A percentile compares a stretch with the other conserved stretches of the same genome.
Evolutionary conservation across 2,113 vertebrate genomes (phyloP).

Genomic region (Phaetusa simplex): DNA sequence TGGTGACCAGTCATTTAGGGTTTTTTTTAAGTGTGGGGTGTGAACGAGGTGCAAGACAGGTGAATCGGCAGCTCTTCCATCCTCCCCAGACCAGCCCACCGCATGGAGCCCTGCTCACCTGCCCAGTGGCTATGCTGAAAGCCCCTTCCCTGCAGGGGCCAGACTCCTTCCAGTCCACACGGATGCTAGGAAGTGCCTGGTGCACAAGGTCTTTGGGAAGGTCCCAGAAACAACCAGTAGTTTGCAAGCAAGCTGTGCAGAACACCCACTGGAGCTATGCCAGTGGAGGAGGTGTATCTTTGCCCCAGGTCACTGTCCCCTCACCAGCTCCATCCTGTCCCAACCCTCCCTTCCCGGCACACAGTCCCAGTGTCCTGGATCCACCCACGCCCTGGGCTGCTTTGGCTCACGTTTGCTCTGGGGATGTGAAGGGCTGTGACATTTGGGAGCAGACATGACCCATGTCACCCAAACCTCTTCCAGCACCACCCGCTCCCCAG

Average conservation of each 20-base stretch:
- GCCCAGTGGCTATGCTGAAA: not conserved
- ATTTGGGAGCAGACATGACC: not conserved
- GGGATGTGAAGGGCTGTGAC: not conserved
- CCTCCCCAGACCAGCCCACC: not conserved
- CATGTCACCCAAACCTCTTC: not conserved
- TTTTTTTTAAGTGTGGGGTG: not conserved
- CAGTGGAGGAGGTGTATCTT: not conserved
- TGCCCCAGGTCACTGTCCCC: not conserved
- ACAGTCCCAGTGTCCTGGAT: not conserved
- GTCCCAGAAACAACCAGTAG: not conserved
- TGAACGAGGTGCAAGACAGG: not conserved
- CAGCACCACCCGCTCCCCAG: not conserved
- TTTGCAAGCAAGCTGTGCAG: not conserved
- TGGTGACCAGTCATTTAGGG: not conserved
- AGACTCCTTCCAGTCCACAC: not conserved
- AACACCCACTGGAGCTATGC: not conserved
- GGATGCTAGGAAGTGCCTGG: not conserved
- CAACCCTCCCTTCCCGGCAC: not conserved
- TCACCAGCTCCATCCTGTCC: not conserved
- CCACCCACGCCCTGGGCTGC: not conserved
- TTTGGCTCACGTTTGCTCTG: not conserved
- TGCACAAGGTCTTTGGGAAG: not conserved
- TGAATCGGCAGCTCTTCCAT: not conserved
- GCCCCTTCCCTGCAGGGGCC: not conserved
- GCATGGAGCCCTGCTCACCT: fast-evolving